Conservation (phyloP, 1,140 invertebrate genomes). For the Drosophila bifasciata region DNA sequence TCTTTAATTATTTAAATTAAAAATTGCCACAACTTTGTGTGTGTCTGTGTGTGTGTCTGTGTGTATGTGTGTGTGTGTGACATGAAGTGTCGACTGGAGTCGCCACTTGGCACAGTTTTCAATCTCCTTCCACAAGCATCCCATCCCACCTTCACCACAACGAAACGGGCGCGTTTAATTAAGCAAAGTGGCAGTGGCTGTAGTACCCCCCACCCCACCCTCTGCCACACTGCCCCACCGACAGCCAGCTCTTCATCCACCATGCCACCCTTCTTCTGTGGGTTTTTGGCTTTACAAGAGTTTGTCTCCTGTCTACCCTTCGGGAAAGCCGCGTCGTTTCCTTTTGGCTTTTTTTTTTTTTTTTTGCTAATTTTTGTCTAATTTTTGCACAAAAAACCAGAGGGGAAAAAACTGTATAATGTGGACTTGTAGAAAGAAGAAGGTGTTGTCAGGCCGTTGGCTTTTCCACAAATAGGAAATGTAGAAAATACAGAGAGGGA, state of each 20-base stretch:
- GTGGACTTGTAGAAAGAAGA: slow-evolving; percentile 11
- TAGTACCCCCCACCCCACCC: neutral
- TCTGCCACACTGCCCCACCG: neutral
- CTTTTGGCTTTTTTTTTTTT: slow-evolving; percentile 6
- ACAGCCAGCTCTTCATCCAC: neutral
- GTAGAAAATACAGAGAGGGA: neutral
- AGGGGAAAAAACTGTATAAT: neutral
- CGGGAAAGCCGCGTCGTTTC: neutral
- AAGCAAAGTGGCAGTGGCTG: slow-evolving; percentile 74
- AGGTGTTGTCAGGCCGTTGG: slow-evolving; percentile 20
- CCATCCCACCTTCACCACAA: slow-evolving; percentile 29
- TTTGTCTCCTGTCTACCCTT: slow-evolving; percentile 26
- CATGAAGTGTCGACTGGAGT: slow-evolving; percentile 47
- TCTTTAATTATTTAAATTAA: slow-evolving; percentile 81
- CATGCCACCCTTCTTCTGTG: slow-evolving; percentile 20
- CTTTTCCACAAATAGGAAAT: slow-evolving; percentile 6
- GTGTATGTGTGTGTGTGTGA: slow-evolving; percentile 12
- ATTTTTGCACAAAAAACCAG: slow-evolving; percentile 44
- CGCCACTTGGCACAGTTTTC: slow-evolving; percentile 78
- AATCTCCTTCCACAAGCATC: slow-evolving; percentile 48
- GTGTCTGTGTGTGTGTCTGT: slow-evolving; percentile 33
- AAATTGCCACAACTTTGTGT: slow-evolving; percentile 59
- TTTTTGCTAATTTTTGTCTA: slow-evolving; percentile 74
- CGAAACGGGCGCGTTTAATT: slow-evolving; percentile 74
- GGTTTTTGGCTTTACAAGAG: slow-evolving; percentile 55